Conservation (phyloP, 2,888 invertebrate species). For the Mesoligia furuncula region DNA sequence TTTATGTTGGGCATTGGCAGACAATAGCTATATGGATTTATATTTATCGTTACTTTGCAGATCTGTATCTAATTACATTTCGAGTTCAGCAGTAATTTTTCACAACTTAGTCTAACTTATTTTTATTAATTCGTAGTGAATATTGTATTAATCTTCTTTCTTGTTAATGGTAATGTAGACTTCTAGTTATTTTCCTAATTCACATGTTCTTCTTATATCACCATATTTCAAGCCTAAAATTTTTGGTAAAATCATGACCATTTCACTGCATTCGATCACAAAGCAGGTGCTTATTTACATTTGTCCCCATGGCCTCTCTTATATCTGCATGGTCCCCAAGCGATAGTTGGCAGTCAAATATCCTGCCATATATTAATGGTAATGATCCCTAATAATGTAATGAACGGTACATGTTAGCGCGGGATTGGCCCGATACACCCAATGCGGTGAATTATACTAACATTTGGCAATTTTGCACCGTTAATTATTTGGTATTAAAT, state of each 20-base stretch:
- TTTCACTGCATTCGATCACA: constrained; percentile 8
- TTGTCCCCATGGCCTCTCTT: constrained; percentile 28
- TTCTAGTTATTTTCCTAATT: not conserved
- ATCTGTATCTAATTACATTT: constrained; percentile 41
- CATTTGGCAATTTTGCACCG: constrained; percentile 58
- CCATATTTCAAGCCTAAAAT: not conserved
- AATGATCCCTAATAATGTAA: constrained; percentile 62
- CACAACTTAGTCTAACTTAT: not conserved
- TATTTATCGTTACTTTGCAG: constrained; percentile 60
- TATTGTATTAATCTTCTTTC: not conserved
- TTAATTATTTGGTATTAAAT: constrained; percentile 65
- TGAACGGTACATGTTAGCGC: constrained; percentile 46
- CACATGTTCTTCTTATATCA: not conserved
- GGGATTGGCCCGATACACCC: constrained; percentile 59
- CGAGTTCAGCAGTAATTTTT: constrained; percentile 1
- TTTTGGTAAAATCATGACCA: constrained; percentile 9
- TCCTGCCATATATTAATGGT: constrained; percentile 53
- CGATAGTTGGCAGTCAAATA: constrained; percentile 60
- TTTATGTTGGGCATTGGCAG: constrained; percentile 75
- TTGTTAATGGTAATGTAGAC: not conserved
- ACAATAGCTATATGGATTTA: constrained; percentile 74
- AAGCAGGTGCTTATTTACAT: constrained; percentile 39
- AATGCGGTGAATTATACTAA: constrained; percentile 65
- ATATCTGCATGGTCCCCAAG: constrained; percentile 36
- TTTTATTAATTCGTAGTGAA: not conserved